These are phyloP conservation scores for Tenthredo notha DNA, from an alignment of 2,888 invertebrate species.

Conservation along the genomic window DNA sequence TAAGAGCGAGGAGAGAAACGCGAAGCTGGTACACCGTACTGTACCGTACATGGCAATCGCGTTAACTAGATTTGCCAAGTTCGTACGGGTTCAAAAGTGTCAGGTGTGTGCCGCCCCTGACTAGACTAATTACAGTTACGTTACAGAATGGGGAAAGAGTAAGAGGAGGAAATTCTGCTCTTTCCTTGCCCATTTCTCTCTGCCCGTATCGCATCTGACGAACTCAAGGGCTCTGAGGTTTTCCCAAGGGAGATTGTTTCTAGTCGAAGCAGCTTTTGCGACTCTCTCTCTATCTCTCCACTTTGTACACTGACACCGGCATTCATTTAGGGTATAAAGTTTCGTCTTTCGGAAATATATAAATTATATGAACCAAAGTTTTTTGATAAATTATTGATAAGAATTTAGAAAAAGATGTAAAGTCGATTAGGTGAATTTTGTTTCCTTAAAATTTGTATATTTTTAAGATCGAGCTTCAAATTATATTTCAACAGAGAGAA, in stretches of 20 bases:
- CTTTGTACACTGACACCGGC: neutral
- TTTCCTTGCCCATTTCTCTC: constrained; percentile 43
- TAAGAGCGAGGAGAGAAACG: constrained; percentile 23
- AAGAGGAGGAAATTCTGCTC: constrained; percentile 15
- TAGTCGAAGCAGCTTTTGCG: constrained; percentile 12
- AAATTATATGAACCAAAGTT: neutral
- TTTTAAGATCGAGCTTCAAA: neutral
- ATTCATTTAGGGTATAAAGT: neutral
- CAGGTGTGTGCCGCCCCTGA: constrained; percentile 44
- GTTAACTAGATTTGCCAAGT: constrained; percentile 47
- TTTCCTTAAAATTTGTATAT: neutral
- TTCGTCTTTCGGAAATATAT: neutral
- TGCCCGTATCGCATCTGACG: constrained; percentile 38
- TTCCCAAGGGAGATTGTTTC: constrained; percentile 45
- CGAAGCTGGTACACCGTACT: neutral
- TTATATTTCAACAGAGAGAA: neutral
- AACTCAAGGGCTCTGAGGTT: constrained; percentile 36
- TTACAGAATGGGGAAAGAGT: constrained; percentile 12
- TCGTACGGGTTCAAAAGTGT: constrained; percentile 45
- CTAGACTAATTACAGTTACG: constrained; percentile 48
- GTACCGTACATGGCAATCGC: neutral
- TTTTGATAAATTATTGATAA: neutral
- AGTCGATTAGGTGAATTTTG: neutral
- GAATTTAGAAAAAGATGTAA: neutral
- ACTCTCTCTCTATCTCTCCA: neutral